Conservation (phyloP, 2,888 invertebrate species). For the Galerucella calmariensis region DNA sequence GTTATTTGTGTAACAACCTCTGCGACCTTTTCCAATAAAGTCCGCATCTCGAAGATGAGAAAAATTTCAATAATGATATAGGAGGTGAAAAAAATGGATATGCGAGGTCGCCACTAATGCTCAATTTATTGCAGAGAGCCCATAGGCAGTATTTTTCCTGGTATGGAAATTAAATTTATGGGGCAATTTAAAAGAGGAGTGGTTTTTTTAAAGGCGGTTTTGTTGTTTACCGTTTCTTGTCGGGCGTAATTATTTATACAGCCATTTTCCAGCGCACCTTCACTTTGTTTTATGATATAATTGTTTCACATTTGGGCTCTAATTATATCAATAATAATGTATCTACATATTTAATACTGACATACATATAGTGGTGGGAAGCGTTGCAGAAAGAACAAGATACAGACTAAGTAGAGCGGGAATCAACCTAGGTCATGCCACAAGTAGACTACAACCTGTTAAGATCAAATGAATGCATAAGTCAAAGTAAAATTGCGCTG, state of each 20-base stretch:
- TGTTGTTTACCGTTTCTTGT: not conserved
- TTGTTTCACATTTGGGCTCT: not conserved
- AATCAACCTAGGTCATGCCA: no score
- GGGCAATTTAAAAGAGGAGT: slow-evolving; percentile 20
- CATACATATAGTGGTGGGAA: not conserved
- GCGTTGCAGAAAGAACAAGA: no score
- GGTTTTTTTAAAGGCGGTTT: slow-evolving; percentile 7
- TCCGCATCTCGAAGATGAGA: slow-evolving; percentile 11
- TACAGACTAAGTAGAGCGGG: no score
- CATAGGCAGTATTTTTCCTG: slow-evolving; percentile 25
- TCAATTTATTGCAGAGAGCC: slow-evolving; percentile 30
- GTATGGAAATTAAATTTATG: slow-evolving; percentile 31
- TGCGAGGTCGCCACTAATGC: slow-evolving; percentile 28
- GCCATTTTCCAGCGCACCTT: not conserved
- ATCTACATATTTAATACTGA: not conserved
- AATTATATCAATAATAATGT: not conserved
- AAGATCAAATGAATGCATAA: no score
- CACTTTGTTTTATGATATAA: not conserved
- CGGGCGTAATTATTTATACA: not conserved
- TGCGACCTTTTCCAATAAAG: not conserved
- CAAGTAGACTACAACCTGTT: no score
- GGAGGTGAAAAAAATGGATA: slow-evolving; percentile 26
- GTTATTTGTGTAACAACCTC: slow-evolving; percentile 6
- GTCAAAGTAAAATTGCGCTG: no score
- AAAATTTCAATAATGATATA: slow-evolving; percentile 31